Base-by-base conservation (phyloP, 2,797 vertebrate species). In the Periophthalmus magnuspinnatus region DNA sequence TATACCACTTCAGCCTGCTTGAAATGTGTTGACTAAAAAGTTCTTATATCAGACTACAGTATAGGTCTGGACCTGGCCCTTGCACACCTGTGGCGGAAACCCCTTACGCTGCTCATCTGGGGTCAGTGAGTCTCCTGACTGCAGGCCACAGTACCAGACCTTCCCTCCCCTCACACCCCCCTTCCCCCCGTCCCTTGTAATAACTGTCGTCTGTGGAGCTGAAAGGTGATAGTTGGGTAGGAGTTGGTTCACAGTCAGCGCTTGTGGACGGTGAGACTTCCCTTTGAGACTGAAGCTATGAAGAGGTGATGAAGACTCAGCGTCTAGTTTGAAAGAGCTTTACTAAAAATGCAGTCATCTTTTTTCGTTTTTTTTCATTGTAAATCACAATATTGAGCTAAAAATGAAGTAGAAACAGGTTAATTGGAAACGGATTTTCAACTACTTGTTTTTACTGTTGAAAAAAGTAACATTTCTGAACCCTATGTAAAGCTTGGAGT, bases 221-320 rank as follows among this genome's bases (percentile, higher is more conserved):
- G 93, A 90, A 94, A 94, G 82, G 71, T 1, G 86, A 92, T 90
- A 93, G 84, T 89, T 84, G 88, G 87, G 81, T 85, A 91, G 81
- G 68, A 90, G 69, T 92, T 84, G 67, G 84, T 91, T 93, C 91
- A 86, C 92, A 89, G 90, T 82, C 68, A 17, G 84, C 86, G 82
- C 86, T 90, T 72, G 80, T 86, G 78, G 86, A 81, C 79, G 79
- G 84, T 76, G 81, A 87, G 82, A 90, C 88, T 87, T 90, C 74
- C 90, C 87, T 81, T 84, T 68, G 91, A 93, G 93, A 92, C 78
- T 34, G 17, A 19, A 52, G 79, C 72, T 45, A 83, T 76, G 81
- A 80, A 85, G 59, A 80, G 70, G 78, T 69, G 83, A 84, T 81
- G 84, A 84, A 78, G 82, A 72, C 66, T 67, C 76, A 81, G 65